Evolutionary conservation across 2,888 invertebrate genomes (phyloP), one percentile per base, ranked within the genome.

Genomic region (Aethes cnicana): DNA sequence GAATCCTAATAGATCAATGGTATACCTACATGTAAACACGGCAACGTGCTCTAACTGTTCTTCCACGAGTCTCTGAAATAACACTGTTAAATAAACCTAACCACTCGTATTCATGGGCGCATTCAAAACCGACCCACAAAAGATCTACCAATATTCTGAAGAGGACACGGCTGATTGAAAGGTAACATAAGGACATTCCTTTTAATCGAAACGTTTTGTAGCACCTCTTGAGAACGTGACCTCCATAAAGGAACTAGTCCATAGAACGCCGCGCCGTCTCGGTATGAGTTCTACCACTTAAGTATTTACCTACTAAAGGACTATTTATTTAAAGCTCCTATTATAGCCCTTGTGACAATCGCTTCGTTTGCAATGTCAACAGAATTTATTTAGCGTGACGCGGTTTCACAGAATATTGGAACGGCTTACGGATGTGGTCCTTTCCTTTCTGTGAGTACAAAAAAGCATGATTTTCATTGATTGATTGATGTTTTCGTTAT

Each of bases 161-260:
- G 64, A 76, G 66, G 44, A 46, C 41, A 42, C 61, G 58, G 68
- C 62, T 76, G 77, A 82, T 81, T 77, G 72, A 81, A 83, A 78
- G 76, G 79, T 81, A 81, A 83, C 80, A 81, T 72, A 25, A 52
- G 50, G 54, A 72, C 77, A 81, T 81, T 74, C 78, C 79, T 47
- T n/a, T 66, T 72, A 63, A 74, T 72, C 67, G 66, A 68, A 49
- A 66, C 61, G 68, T 72, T 70, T 70, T 77, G 70, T 77, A 79
- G 81, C 69, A 70, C 73, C 87, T 83, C 88, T 89, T 79, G 63
- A 87, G 76, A 74, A 88, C 88, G 89, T 89, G 88, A 89, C 81
- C 68, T 41, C 42, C 61, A 81, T 79, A 85, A 87, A 76, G 66
- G 80, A 68, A 63, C 57, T 50, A 64, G 64, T 61, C 64, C 66